Percentiles rank a stretch among this genome's conserved stretches.
These are phyloP conservation scores for Leucania comma DNA, from an alignment of 2,888 invertebrate genomes.

Conservation along the genomic window DNA sequence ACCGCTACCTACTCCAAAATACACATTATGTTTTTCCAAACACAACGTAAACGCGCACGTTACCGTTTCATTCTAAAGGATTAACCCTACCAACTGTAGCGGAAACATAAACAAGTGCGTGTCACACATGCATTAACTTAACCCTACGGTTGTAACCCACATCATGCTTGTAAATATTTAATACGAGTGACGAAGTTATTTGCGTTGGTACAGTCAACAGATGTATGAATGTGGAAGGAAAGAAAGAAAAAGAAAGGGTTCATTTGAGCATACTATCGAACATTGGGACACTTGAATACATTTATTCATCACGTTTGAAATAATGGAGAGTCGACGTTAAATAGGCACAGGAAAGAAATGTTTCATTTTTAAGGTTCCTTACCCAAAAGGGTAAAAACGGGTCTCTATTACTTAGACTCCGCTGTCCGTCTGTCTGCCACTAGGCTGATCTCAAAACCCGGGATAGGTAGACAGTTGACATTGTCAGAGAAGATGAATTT, in stretches of 20 bases:
- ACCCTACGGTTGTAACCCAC: constrained; percentile 31
- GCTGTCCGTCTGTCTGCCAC: no score
- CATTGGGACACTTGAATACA: not conserved
- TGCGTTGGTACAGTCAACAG: constrained; percentile 17
- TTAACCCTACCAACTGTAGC: constrained; percentile 32
- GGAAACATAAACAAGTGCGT: constrained; percentile 53
- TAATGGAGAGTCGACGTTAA: no score
- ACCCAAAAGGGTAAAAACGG: no score
- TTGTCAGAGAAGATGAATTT: no score
- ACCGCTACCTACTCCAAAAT: no score
- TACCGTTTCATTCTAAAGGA: constrained; percentile 43
- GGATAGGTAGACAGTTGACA: no score
- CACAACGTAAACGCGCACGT: constrained; percentile 35
- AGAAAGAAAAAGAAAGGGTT: not conserved
- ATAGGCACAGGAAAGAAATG: no score
- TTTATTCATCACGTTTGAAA: no score
- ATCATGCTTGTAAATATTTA: constrained; percentile 49
- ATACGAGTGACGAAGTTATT: constrained; percentile 50
- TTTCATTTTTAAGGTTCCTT: no score
- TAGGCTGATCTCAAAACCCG: no score
- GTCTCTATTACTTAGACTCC: no score
- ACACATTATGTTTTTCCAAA: not conserved
- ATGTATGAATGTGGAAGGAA: not conserved
- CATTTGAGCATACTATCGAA: not conserved
- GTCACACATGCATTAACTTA: constrained; percentile 55